A percentile compares a stretch with the other conserved stretches of the same genome.
These are phyloP conservation scores for Drosophila melanosoma DNA, from an alignment of 2,888 invertebrate species.

Conservation along the genomic window DNA sequence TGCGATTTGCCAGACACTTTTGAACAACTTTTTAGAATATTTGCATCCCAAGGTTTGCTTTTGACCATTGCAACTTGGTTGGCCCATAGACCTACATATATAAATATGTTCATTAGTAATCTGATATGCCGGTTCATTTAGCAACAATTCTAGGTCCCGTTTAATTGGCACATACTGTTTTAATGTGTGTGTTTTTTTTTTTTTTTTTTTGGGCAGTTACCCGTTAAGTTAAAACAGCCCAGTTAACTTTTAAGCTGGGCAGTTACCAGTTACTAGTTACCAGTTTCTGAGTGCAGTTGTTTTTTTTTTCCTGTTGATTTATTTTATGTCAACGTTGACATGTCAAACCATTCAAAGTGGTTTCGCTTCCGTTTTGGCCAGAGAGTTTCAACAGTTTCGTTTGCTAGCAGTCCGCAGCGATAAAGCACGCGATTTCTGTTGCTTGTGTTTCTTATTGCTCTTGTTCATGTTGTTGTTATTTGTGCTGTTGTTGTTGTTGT, in stretches of 20 bases:
- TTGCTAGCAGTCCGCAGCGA: slow-evolving; percentile 57
- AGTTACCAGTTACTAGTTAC: slow-evolving; percentile 53
- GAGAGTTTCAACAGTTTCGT: slow-evolving; percentile 41
- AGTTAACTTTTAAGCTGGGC: slow-evolving; percentile 35
- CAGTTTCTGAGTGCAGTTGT: slow-evolving; percentile 55
- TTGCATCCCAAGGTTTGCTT: neutral
- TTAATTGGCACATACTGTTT: slow-evolving; percentile 72
- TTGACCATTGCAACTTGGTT: slow-evolving; percentile 14
- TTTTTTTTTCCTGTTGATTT: slow-evolving; percentile 71
- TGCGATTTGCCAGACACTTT: slow-evolving; percentile 8
- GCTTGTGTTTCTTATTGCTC: slow-evolving; percentile 17
- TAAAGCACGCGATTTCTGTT: slow-evolving; percentile 75
- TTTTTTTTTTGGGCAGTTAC: slow-evolving; percentile 34
- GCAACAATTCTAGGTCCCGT: slow-evolving; percentile 65
- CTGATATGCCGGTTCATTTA: slow-evolving; percentile 40
- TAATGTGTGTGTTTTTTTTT: slow-evolving; percentile 55
- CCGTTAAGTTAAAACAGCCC: slow-evolving; percentile 39
- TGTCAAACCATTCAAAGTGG: slow-evolving; percentile 82
- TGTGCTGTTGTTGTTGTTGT: slow-evolving; percentile 23
- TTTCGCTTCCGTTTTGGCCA: slow-evolving; percentile 73
- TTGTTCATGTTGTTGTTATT: slow-evolving; percentile 14
- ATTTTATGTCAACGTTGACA: slow-evolving; percentile 82
- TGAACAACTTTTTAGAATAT: slow-evolving; percentile 12
- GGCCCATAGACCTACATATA: neutral
- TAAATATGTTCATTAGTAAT: slow-evolving; percentile 47